Percentiles rank a stretch among this genome's conserved stretches.
phyloP scores from a whole-genome alignment of 2,113 vertebrate species.

The Labrus mixtus region DNA sequence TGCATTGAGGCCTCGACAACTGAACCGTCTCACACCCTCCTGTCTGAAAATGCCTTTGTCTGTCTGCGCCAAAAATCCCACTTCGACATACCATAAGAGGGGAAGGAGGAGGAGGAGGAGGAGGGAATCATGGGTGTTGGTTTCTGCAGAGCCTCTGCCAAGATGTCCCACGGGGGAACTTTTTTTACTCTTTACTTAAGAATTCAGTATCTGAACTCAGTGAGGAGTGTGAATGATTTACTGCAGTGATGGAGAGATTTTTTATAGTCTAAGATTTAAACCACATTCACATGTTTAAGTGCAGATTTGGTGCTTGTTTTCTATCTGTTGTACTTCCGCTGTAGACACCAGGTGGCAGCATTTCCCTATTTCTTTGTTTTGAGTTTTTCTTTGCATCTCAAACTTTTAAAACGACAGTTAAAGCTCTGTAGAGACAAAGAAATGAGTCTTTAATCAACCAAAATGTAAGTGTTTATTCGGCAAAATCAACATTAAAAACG shows the following conservation, averaged over 20 bases:
- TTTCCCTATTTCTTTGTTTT: background rate
- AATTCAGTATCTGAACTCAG: slow-evolving; percentile 22
- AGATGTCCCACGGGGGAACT: slow-evolving; percentile 26
- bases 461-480: too few species aligned
- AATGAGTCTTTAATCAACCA: too few species aligned
- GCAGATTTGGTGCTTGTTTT: background rate
- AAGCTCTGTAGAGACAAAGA: background rate
- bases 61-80: slow-evolving; percentile 29
- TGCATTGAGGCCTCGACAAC: slow-evolving; percentile 21
- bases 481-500: too few species aligned
- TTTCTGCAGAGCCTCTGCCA: slow-evolving; percentile 45
- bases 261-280: too few species aligned
- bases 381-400: too few species aligned
- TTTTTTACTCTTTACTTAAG: background rate
- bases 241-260: background rate
- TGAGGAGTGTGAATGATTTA: background rate
- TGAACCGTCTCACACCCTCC: slow-evolving; percentile 33
- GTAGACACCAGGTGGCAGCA: slow-evolving; percentile 42
- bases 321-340: background rate
- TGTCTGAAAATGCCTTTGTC: slow-evolving; percentile 45
- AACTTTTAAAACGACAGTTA: background rate
- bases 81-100: slow-evolving; percentile 23
- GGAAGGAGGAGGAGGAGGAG: background rate
- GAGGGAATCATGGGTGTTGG: slow-evolving; percentile 28
- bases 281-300: too few species aligned